Evolutionary conservation across 2,888 invertebrate genomes (phyloP).

Genomic region (Hipparchia sbordonii): DNA sequence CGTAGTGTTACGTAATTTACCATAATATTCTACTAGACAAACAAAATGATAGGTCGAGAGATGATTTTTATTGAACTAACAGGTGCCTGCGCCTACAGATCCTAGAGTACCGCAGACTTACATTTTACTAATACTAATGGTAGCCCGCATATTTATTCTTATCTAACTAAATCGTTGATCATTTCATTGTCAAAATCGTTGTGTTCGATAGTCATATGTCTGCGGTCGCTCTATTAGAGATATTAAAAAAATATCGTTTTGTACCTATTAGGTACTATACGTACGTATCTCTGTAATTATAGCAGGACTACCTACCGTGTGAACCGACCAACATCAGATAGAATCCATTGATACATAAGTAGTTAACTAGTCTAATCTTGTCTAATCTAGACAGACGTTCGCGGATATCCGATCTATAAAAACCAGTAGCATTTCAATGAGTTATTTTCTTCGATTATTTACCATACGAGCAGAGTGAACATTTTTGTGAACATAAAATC

Average conservation of each 20-base stretch:
- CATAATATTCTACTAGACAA: not conserved
- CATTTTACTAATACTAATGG: too few species aligned
- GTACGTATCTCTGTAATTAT: not conserved
- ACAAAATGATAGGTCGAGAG: not conserved
- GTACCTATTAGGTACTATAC: too few species aligned
- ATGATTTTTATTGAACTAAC: not conserved
- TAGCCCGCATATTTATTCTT: too few species aligned
- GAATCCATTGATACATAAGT: not conserved
- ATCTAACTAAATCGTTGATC: too few species aligned
- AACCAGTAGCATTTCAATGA: slow-evolving; percentile 6
- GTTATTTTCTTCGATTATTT: too few species aligned
- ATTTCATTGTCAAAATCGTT: too few species aligned
- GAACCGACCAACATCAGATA: slow-evolving; percentile 8
- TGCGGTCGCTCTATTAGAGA: too few species aligned
- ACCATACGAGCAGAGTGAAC: not conserved
- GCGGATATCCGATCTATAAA: slow-evolving; percentile 4
- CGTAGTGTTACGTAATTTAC: not conserved
- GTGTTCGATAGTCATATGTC: too few species aligned
- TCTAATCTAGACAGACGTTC: not conserved
- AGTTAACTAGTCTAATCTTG: slow-evolving; percentile 5
- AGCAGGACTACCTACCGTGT: not conserved
- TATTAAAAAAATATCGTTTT: too few species aligned
- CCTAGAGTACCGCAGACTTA: not conserved
- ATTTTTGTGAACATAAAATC: not conserved
- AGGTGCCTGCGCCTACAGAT: not conserved